These are phyloP conservation scores for Penaeus monodon DNA, from an alignment of 2,888 invertebrate species.

Conservation along the genomic window DNA sequence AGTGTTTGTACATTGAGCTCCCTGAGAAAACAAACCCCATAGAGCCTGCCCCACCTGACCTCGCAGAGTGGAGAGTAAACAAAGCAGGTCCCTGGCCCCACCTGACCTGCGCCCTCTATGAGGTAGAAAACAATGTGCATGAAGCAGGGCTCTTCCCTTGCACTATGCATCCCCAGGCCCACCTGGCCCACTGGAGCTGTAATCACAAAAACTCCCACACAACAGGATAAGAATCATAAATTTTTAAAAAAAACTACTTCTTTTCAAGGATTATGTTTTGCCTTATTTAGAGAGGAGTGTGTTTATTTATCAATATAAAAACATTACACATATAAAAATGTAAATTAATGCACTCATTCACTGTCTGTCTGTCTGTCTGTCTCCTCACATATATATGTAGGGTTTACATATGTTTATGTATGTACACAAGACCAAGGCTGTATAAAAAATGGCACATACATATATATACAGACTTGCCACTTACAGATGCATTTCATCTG, in stretches of 20 bases:
- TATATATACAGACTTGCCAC: too few relatives aligned
- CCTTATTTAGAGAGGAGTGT: too few relatives aligned
- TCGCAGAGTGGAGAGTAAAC: slow-evolving; percentile 36
- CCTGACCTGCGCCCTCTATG: slow-evolving; percentile 56
- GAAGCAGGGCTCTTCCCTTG: slow-evolving; percentile 57
- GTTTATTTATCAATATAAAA: too few relatives aligned
- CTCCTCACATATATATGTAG: too few relatives aligned
- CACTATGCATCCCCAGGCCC: slow-evolving; percentile 44
- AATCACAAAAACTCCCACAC: slow-evolving; percentile 28
- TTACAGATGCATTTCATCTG: too few relatives aligned
- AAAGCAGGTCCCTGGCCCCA: slow-evolving; percentile 56
- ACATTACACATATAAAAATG: too few relatives aligned
- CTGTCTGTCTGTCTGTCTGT: too few relatives aligned
- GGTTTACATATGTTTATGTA: too few relatives aligned
- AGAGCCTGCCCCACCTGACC: slow-evolving; percentile 43
- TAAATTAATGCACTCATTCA: too few relatives aligned
- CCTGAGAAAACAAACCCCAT: slow-evolving; percentile 60
- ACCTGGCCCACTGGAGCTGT: slow-evolving; percentile 38
- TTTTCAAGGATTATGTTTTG: slow-evolving; percentile 2
- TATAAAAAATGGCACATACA: too few relatives aligned
- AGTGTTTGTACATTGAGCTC: slow-evolving; percentile 62
- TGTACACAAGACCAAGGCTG: too few relatives aligned
- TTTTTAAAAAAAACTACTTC: slow-evolving; percentile 18
- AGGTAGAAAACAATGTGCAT: slow-evolving; percentile 62
- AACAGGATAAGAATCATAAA: slow-evolving; percentile 15